Evolutionary conservation across 1,140 invertebrate species (phyloP), one percentile per base, ranked within the genome.

Genomic region (Leptinotarsa lineolata): DNA sequence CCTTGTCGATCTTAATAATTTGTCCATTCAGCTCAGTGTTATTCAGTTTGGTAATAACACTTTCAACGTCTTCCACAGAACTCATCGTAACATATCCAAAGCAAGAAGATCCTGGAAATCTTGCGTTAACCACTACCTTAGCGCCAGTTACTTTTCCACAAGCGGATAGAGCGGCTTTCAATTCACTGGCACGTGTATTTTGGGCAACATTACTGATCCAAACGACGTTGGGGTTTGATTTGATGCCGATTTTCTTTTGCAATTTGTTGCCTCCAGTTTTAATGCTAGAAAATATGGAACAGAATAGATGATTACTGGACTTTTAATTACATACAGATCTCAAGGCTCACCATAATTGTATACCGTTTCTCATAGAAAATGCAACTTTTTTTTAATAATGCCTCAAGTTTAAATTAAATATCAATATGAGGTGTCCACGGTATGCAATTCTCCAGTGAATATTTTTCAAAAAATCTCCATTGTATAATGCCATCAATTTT

Each of bases 71-170:
- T 74, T 94, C 93, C 48, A 91, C 89, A 21, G 92, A 92, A 1
- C 91, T 92, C 95, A 98, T 97, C 0, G 95, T 97, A 3, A 98
- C 94, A 84, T 97, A 97, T 44, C 96, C 97, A 84, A 97, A 98
- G 84, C 95, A 97, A 68, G 94, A 90, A 20, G 95, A 92, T 21
- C 95, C 95, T 2, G 96, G 95, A 30, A 93, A 95, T 69, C 92
- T 89, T 1, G 96, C 94, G 86, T 97, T 97, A 2, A 95, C 97
- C 0, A 98, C 96, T n/a, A 98, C 93, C 87, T 98, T 98, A 0
- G 96, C 96, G 68, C 94, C 95, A 81, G 96, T 91, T 4, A 98
- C 96, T 89, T 97, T 98, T 78, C 96, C 96, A 88, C 95, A 92
- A 82, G 95, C 94, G 18, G 93, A 95, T 81, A 97, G 96, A 20